phyloP scores from a whole-genome alignment of 1,140 invertebrate genomes.

The Anagrus nilaparvatae region DNA sequence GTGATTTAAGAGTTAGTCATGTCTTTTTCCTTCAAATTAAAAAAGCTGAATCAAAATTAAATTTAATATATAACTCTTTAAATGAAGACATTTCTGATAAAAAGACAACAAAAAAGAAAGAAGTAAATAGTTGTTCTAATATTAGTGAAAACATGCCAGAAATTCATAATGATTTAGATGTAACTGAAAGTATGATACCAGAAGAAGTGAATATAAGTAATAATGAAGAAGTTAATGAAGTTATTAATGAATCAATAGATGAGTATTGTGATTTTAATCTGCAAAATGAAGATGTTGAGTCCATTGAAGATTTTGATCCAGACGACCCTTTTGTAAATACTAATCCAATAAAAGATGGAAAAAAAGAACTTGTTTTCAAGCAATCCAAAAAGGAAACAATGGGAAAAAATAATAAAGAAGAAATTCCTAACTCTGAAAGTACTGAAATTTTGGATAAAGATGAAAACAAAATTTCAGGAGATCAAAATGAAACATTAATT shows the following conservation, averaged over 20 bases:
- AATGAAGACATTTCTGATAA: slow-evolving; percentile 14
- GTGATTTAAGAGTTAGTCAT: slow-evolving; percentile 39
- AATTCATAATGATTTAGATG: not conserved
- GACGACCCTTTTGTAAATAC: slow-evolving; percentile 24
- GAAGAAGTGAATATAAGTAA: not conserved
- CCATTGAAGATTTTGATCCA: slow-evolving; percentile 39
- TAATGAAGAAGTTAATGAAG: not conserved
- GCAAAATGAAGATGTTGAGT: slow-evolving; percentile 29
- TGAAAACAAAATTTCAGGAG: not conserved
- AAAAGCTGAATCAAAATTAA: slow-evolving; percentile 37
- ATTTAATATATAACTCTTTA: slow-evolving; percentile 27
- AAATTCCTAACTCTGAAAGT: slow-evolving; percentile 1
- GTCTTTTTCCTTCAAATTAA: slow-evolving; percentile 42
- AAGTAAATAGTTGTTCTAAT: not conserved
- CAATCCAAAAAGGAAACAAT: slow-evolving; percentile 14
- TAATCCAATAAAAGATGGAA: slow-evolving; percentile 2
- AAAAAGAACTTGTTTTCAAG: not conserved
- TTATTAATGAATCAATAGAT: not conserved
- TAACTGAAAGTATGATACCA: no score
- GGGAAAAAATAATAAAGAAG: slow-evolving; percentile 1
- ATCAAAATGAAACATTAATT: slow-evolving; percentile 13
- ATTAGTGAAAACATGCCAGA: not conserved
- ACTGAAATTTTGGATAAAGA: not conserved
- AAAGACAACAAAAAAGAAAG: not conserved
- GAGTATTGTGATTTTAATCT: not conserved